Evolutionary conservation across 2,113 vertebrate species (phyloP), one percentile per base, ranked within the genome.

Genomic region (Mirza zaza): DNA sequence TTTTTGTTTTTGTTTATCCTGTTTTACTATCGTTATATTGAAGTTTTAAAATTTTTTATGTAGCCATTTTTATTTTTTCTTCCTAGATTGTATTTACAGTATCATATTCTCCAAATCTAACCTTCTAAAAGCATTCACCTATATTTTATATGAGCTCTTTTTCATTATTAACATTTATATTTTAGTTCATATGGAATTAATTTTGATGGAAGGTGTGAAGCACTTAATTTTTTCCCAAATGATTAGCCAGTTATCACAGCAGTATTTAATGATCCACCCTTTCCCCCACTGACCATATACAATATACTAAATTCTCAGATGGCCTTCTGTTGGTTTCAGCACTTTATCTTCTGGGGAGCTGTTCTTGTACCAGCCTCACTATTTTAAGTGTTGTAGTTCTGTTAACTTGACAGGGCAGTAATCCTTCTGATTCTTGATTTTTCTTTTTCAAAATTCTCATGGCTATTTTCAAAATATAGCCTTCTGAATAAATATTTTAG

Each of bases 401-500:
- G 13, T 87, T 75, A 61, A 61, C 11, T 83, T 79, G 32, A 32
- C 70, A 93, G 25, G 25, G 36, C 39, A 92, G 36, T 76, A 21
- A 70, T 65, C 63, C 23, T 91, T 80, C 50, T 79, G 42, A 71
- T 45, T 85, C 71, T 12, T 21, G 25, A 75, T 87, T 67, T 57
- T 87, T 90, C 23, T 71, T 42, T 92, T 55, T 68, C 50, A 96
- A 84, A 92, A 57, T 85, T 83, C 42, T 89, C 48, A 48, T 36
- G 23, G 32, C 8, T 85, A 57, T 55, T 75, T 82, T 91, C 50
- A 88, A 96, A 97, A 94, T 17, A 83, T 3, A 73, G 20, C 67
- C 18, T 84, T 96, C 27, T 92, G 88, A 95, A 92, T 83, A 71
- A 96, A 86, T 65, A 97, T 84, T 81, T 87, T 95, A 70, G 65